Evolutionary conservation across 30 jellyfish, hydroid and myxozoan genomes (phyloP), one percentile per base, ranked within the genome.

Genomic region (Morbakka virulenta): DNA sequence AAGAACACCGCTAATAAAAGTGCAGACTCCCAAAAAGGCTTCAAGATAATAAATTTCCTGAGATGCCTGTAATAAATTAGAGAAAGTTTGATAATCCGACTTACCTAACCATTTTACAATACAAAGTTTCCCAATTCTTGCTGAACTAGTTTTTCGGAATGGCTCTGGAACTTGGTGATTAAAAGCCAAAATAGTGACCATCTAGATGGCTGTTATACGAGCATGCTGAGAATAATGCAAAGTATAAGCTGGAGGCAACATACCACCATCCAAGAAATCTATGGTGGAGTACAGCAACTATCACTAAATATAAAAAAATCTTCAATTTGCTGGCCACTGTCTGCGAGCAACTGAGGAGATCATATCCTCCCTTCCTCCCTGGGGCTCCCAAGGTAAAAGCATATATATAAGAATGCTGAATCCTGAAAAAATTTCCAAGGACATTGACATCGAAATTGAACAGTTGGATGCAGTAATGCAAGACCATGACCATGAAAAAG

Each of bases 331-430:
- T 41, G 57, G 57, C 57, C 57, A 41, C 57, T 41, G 53, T 50
- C 57, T 72, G 52, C 64, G 95, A 26, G 17, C 9, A 41, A 73
- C 64, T 29, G 22, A 72, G 41, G 83, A 61, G n/a, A n/a, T n/a
- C n/a, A n/a, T n/a, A n/a, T n/a, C n/a, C n/a, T n/a, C n/a, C n/a
- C n/a, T n/a, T n/a, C n/a, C n/a, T n/a, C n/a, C n/a, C n/a, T n/a
- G n/a, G n/a, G n/a, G n/a, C n/a, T n/a, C n/a, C n/a, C n/a, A n/a
- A n/a, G n/a, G n/a, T n/a, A n/a, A n/a, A n/a, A n/a, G n/a, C n/a
- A n/a, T n/a, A n/a, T n/a, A n/a, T n/a, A n/a, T n/a, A n/a, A n/a
- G n/a, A n/a, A n/a, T n/a, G n/a, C n/a, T n/a, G n/a, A n/a, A n/a
- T n/a, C n/a, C n/a, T n/a, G n/a, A n/a, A n/a, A n/a, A n/a, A n/a